Evolutionary conservation across 2,797 vertebrate species (phyloP).

Genomic region (Okamejei kenojei): DNA sequence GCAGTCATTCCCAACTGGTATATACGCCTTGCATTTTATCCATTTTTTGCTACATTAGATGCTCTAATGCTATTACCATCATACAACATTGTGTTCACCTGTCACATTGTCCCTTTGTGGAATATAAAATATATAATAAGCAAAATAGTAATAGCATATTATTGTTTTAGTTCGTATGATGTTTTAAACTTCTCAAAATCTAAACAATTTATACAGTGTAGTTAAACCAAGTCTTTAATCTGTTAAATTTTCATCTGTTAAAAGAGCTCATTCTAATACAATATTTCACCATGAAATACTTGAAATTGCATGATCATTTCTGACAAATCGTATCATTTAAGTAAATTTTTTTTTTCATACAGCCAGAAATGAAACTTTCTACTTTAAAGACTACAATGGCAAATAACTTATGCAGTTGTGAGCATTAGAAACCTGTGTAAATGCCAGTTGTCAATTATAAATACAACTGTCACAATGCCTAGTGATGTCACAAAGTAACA

Average conservation of each 20-base stretch:
- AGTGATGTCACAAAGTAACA: conserved; percentile 5
- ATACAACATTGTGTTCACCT: not conserved
- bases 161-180: not conserved
- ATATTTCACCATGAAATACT: not conserved
- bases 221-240: not conserved
- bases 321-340: not conserved
- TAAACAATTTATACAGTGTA: not conserved
- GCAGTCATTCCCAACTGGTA: too few relatives aligned
- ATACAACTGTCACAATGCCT: not conserved
- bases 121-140: not conserved
- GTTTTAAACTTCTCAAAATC: not conserved
- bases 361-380: not conserved
- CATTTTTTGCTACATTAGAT: too few relatives aligned
- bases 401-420: not conserved
- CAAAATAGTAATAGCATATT: not conserved
- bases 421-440: not conserved
- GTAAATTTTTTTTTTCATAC: not conserved
- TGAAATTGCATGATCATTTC: not conserved
- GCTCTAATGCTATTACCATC: too few relatives aligned
- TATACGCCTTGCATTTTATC: too few relatives aligned
- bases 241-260: not conserved
- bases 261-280: not conserved
- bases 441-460: not conserved
- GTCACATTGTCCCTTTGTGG: not conserved
- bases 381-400: too few relatives aligned